Percentiles rank a stretch among this genome's conserved stretches.
Conservation (phyloP, 2,113 vertebrate genomes). For the Vimba vimba region DNA sequence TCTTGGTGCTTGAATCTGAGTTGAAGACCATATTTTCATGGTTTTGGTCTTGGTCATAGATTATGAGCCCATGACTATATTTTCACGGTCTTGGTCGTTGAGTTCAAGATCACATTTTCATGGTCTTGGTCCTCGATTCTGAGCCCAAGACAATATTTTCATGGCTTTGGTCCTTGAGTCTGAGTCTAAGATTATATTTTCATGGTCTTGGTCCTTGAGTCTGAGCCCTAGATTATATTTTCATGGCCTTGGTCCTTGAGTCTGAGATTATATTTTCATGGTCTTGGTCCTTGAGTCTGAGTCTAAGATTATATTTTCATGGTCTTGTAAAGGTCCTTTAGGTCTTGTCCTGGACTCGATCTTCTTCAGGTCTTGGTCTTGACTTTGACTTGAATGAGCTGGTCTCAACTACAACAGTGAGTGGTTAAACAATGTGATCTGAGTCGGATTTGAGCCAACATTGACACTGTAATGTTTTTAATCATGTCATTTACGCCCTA, state of each 20-base stretch:
- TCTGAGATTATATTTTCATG: background rate
- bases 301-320: background rate
- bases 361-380: no score
- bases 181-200: background rate
- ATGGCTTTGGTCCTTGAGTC: no score
- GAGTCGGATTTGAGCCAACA: no score
- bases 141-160: no score
- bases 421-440: no score
- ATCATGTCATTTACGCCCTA: background rate
- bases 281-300: background rate
- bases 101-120: accelerated
- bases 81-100: background rate
- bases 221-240: background rate
- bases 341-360: background rate
- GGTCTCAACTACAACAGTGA: no score
- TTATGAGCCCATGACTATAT: accelerated
- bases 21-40: accelerated
- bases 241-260: background rate
- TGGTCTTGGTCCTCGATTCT: background rate
- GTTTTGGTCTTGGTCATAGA: background rate
- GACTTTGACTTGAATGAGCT: no score
- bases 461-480: background rate
- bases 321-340: background rate
- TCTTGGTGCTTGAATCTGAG: background rate
- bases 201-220: background rate